A percentile compares a stretch with the other conserved stretches of the same genome.
Evolutionary conservation across 2,113 vertebrate genomes (phyloP).

Genomic region (Motacilla alba): DNA sequence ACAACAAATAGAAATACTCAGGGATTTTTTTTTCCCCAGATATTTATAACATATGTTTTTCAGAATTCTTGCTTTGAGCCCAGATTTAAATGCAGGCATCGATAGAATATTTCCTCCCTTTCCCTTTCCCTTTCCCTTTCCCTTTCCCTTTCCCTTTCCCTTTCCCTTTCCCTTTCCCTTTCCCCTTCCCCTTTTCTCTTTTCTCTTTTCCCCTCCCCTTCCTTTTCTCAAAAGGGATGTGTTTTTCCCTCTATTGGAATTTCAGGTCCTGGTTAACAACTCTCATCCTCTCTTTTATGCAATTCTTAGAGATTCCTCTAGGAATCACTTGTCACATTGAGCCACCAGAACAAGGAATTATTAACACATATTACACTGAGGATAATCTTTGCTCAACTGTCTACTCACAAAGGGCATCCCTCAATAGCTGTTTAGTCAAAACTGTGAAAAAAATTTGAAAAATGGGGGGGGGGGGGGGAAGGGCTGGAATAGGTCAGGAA

Average conservation of each 20-base stretch:
- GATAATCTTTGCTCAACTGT: slow-evolving; percentile 3
- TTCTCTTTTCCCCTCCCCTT: background rate
- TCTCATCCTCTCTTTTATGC: background rate
- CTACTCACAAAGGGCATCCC: slow-evolving; percentile 20
- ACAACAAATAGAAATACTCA: background rate
- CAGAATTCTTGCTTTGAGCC: background rate
- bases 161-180: background rate
- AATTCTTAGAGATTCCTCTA: background rate
- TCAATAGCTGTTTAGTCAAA: slow-evolving; percentile 25
- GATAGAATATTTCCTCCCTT: too few species aligned
- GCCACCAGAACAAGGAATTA: slow-evolving; percentile 17
- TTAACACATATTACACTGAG: background rate
- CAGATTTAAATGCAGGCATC: background rate
- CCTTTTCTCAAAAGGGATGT: background rate
- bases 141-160: background rate
- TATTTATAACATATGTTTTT: background rate
- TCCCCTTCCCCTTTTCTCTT: background rate
- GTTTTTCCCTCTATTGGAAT: background rate
- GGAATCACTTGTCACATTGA: background rate
- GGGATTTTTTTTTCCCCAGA: background rate
- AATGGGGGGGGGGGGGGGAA: background rate
- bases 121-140: background rate
- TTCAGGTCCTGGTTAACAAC: background rate
- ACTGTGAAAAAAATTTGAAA: slow-evolving; percentile 37
- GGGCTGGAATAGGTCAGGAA: slow-evolving; percentile 30